Evolutionary conservation across 1,140 invertebrate species (phyloP).

Genomic region (Myzus persicae): DNA sequence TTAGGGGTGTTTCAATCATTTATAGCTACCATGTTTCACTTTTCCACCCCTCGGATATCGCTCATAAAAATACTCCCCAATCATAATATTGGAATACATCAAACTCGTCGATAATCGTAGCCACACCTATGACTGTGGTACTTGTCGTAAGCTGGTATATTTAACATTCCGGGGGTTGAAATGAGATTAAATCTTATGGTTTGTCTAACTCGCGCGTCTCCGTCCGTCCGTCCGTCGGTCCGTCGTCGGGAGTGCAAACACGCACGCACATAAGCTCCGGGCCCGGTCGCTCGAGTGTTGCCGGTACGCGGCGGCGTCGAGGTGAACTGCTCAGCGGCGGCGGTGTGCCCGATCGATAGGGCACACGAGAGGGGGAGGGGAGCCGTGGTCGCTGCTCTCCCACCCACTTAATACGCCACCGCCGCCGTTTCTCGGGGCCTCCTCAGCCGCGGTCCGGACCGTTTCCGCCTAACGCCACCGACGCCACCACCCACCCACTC

Average conservation of each 20-base stretch:
- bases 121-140: background rate
- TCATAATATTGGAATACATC: background rate
- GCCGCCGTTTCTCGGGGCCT: conserved; percentile 22
- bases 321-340: background rate
- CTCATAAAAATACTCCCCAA: background rate
- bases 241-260: background rate
- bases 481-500: background rate
- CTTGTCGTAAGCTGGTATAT: background rate
- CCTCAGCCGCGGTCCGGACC: background rate
- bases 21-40: background rate
- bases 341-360: conserved; percentile 38
- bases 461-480: background rate
- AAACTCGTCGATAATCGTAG: background rate
- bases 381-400: background rate
- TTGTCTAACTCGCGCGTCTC: background rate
- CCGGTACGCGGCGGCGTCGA: background rate
- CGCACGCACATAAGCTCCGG: background rate
- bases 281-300: conserved; percentile 12
- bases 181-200: background rate
- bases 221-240: background rate
- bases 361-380: background rate
- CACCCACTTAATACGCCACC: background rate
- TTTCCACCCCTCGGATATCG: too few relatives aligned
- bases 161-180: background rate
- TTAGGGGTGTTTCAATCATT: too few relatives aligned